Base-by-base conservation (phyloP, 2,888 invertebrate species). In the Sclerodermus sp. region DNA sequence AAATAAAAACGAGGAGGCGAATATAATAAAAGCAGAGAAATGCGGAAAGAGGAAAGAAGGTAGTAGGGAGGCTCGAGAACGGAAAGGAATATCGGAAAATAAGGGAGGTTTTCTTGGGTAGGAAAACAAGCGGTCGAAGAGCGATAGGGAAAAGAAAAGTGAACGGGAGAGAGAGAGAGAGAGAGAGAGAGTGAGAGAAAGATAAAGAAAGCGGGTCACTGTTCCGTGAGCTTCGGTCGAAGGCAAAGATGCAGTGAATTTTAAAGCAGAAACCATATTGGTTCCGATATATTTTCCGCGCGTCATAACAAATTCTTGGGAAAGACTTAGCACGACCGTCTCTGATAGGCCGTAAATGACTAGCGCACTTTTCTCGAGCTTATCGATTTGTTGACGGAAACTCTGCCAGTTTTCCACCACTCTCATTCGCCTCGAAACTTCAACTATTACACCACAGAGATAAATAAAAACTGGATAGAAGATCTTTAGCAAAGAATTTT, bases 41-140 rank as follows among this genome's bases (percentile, higher is more conserved):
- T 9, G 12, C 31, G 31, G 42, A 17, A 52, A 16, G 34, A 14
- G 15, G 1, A 36, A 32, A 45, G 12, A 42, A 47, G 43, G 23
- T 37, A 43, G 13, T 34, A n/a, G 36, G 23, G 23, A 8, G 31
- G 17, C 13, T 45, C 13, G 34, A 34, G 29, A 1, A 8, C 1
- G 6, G 18, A 10, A 14, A 13, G 29, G 6, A 42, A 37, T 32
- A 47, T 37, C 18, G 13, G 23, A 23, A 41, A 17, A 41, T 23
- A 23, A 23, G 23, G 23, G 8, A 8, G 23, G 3, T 23, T 23
- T 8, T 8, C 8, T 23, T 3, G 23, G 23, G 8, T 5, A 23
- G 8, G 23, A 23, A 23, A 23, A 23, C 23, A 23, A 23, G 23
- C n/a, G n/a, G n/a, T n/a, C n/a, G n/a, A n/a, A n/a, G n/a, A n/a